Base-by-base conservation (phyloP, 1,140 invertebrate species). In the Coptotermes formosanus region DNA sequence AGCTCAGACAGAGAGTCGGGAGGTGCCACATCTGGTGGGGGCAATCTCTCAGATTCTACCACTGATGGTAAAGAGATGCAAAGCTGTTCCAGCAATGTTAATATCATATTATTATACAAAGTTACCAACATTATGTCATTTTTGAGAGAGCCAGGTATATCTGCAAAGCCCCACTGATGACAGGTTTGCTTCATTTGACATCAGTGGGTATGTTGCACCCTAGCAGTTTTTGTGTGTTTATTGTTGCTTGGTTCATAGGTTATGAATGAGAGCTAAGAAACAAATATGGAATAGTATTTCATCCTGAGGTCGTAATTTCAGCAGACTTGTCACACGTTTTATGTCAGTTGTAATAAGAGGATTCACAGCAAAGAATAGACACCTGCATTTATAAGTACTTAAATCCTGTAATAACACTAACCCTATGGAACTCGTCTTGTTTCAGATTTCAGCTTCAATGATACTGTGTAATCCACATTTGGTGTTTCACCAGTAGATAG, bases 1-100 rank as follows among this genome's bases (percentile, higher is more conserved):
- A 96, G 95, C 89, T 97, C 96, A 88, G 96, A 97, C 89, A 91
- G 95, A 43, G 95, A 96, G 89, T 95, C 94, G 88, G 95, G 92
- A 85, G 88, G 45, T 16, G 95, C 95, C 4, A 94, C 94, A 48
- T 95, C 94, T 81, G 93, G 94, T 48, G 94, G 95, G 59, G 95
- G 95, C 59, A 96, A 96, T 91, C 91, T 96, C 64, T 95, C 94
- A 3, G 95, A 96, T 89, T 96, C 95, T 3, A 96, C 95, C 23
- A 95, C 95, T 23, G 95, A 96, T 89, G 95, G 95, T 93, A 89
- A 55, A 45, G 16, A 52, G 44, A 32, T 12, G 21, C 43, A 30
- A 21, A 55, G 12, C 14, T 75, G n/a, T 75, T 75, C 52, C 14
- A 55, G 19, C 52, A 55, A 21, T 21, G 19, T 19, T 55, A 55